A percentile compares a stretch with the other conserved stretches of the same genome.
Evolutionary conservation across 2,113 vertebrate genomes (phyloP).

Genomic region (rabbit (Oryctolagus cuniculus)): mOryCun1.1 NC_091436.1:153399501-153400000

Average conservation of each 20-base stretch:
- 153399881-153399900: not conserved
- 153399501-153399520: not conserved
- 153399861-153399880: not conserved
- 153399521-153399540: not conserved
- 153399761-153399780: not conserved
- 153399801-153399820: slow-evolving; percentile 91
- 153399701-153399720: no score
- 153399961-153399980: not conserved
- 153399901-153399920: not conserved
- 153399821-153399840: slow-evolving; percentile 47
- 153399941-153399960: slow-evolving; percentile 42
- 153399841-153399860: slow-evolving; percentile 51
- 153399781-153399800: not conserved
- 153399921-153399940: slow-evolving; percentile 60
- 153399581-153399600: not conserved
- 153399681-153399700: no score
- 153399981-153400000: not conserved
- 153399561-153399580: not conserved
- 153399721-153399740: no score
- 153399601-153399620: not conserved
- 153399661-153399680: not conserved
- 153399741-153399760: no score
- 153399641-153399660: not conserved
- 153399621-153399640: not conserved
- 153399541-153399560: not conserved